phyloP scores from a whole-genome alignment of 2,113 vertebrate species.

The Mus musculus region GRCm39 chr10:56520001-56520500 shows the following conservation, averaged over 20 bases:
- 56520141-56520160: not conserved
- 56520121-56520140: not conserved
- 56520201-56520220: not conserved
- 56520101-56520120: not conserved
- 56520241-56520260: not conserved
- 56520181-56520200: not conserved
- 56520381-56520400: not conserved
- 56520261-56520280: not conserved
- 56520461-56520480: not conserved
- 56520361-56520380: not conserved
- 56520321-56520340: not conserved
- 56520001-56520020: not conserved
- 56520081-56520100: constrained; percentile 13
- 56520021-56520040: not conserved
- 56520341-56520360: no score
- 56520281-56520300: not conserved
- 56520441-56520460: not conserved
- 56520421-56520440: not conserved
- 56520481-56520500: not conserved
- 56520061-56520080: not conserved
- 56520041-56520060: not conserved
- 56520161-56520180: not conserved
- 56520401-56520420: not conserved
- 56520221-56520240: not conserved
- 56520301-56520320: no score